These are phyloP conservation scores for Lateolabrax maculatus DNA, from an alignment of 2,797 vertebrate genomes.

Conservation along the genomic window DNA sequence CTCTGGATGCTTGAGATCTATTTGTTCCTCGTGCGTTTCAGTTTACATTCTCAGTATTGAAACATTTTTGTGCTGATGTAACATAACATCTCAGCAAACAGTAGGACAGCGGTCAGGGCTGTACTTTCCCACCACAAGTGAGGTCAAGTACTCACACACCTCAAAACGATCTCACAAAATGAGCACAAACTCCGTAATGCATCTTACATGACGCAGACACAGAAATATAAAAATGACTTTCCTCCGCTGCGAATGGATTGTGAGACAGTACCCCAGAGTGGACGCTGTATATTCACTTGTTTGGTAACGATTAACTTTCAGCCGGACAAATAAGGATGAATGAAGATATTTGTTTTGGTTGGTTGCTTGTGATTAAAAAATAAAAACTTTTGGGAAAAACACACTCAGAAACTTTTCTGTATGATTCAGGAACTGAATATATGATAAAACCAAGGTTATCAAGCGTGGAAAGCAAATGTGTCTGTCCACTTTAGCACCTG, in stretches of 20 bases:
- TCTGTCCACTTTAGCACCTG: background rate
- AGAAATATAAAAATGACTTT: conserved; percentile 13
- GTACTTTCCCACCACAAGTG: background rate
- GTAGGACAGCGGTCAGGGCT: background rate
- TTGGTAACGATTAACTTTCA: conserved; percentile 51
- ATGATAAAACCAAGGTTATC: conserved; percentile 17
- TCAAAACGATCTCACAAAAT: background rate
- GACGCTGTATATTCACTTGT: conserved; percentile 43
- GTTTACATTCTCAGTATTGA: background rate
- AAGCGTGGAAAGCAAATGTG: background rate
- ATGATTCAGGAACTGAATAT: conserved; percentile 6
- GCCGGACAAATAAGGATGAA: conserved; percentile 48
- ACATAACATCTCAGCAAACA: background rate
- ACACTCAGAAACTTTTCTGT: background rate
- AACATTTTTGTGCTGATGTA: background rate
- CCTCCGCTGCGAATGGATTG: conserved; percentile 37
- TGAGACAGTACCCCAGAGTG: conserved; percentile 53
- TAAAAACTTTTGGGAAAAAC: conserved; percentile 13
- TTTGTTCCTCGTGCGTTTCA: no score
- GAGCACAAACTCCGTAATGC: background rate
- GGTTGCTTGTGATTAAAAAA: conserved; percentile 29
- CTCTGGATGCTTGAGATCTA: background rate
- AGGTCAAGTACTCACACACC: background rate
- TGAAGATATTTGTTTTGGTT: conserved; percentile 43
- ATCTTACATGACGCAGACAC: background rate